These are phyloP conservation scores for Pluvialis apricaria DNA, from an alignment of 2,113 vertebrate genomes.

Conservation along the genomic window DNA sequence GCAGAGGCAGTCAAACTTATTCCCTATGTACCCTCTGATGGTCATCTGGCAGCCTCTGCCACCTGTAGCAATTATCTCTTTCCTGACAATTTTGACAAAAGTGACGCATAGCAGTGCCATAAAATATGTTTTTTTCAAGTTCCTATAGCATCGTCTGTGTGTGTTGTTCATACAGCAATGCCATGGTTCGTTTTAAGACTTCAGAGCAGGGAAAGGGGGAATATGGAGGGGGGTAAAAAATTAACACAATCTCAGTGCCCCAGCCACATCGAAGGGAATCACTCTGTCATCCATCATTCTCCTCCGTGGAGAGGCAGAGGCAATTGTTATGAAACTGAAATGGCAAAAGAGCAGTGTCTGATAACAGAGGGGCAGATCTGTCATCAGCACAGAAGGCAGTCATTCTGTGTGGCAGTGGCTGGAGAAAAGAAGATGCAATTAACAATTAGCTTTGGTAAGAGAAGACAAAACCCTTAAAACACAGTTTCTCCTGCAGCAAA, in stretches of 20 bases:
- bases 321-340: background rate
- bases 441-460: constrained; percentile 56
- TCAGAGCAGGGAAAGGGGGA: background rate
- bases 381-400: constrained; percentile 33
- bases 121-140: background rate
- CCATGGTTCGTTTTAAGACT: background rate
- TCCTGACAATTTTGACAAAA: background rate
- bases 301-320: background rate
- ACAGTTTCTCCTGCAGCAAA: constrained; percentile 7
- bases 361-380: constrained; percentile 29
- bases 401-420: background rate
- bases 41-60: background rate
- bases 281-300: background rate
- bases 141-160: background rate
- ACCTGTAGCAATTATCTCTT: background rate
- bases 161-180: background rate
- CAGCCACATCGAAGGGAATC: background rate
- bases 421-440: constrained; percentile 50
- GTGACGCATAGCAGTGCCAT: background rate
- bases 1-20: background rate
- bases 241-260: background rate
- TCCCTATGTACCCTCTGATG: background rate
- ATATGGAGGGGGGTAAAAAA: background rate
- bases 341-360: constrained; percentile 15
- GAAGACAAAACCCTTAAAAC: constrained; percentile 10